Evolutionary conservation across 2,888 invertebrate species (phyloP), one percentile per base, ranked within the genome.

Genomic region (Phortica magna): DNA sequence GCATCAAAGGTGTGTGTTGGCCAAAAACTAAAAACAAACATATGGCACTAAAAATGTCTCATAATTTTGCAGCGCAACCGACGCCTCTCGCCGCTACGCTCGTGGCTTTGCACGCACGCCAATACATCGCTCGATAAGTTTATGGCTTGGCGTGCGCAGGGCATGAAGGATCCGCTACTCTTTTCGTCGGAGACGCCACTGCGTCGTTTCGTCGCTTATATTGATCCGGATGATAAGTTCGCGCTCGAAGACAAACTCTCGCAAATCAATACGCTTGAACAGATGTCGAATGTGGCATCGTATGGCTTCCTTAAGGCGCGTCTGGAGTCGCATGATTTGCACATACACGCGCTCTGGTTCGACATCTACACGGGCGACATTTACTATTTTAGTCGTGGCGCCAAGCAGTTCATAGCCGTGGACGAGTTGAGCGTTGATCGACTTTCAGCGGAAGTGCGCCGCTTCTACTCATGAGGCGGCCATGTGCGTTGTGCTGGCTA

Each of bases 351-450:
- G 0, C 93, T 99, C 57, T 99, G 99, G 99, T 98, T 99, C 91
- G 99, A 99, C 91, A 97, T 99, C 90, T 98, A 98, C 90, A 97
- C 98, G 0, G 99, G 98, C 0, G 98, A 98, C 91, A 96, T 99
- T 87, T 98, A 97, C 91, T 97, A 97, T 92, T 99, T 99, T 90
- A 98, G 98, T 89, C 94, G 98, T 84, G 95, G 95, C 42, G 95
- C 95, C 64, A 98, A 98, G 91, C 93, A 94, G 77, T 99, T 98
- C 91, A 93, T 98, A 17, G 94, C 96, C 82, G 95, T 99, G 76
- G 96, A 97, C 89, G 98, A 98, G 92, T 92, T 94, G 1, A 96
- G 95, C 42, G 95, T 97, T 81, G 95, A 95, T 68, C 93, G 93
- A 78, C 93, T 98, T 79, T 92, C 96, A 76, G 93, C 94, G 61